phyloP scores from a whole-genome alignment of 1,140 invertebrate species.

The Drosophila navojoa region DNA sequence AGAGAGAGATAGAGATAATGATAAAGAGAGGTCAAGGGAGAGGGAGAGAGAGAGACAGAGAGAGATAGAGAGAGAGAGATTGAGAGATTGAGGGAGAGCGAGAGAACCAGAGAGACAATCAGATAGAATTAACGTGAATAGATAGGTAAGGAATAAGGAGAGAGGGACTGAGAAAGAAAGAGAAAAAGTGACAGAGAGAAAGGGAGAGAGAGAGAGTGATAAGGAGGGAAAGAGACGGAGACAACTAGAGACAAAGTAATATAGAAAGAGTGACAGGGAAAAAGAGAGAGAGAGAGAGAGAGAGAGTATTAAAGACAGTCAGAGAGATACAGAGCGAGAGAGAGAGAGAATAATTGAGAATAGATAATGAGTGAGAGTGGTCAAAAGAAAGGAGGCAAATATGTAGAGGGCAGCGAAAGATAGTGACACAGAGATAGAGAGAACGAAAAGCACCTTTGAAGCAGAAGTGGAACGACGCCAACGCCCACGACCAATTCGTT shows the following conservation, averaged over 20 bases:
- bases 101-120: not conserved
- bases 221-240: too few relatives aligned
- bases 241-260: too few relatives aligned
- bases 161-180: too few relatives aligned
- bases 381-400: too few relatives aligned
- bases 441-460: not conserved
- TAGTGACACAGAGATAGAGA: not conserved
- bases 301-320: not conserved
- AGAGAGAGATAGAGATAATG: not conserved
- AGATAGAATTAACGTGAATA: not conserved
- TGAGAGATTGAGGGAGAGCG: too few relatives aligned
- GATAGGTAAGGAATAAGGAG: too few relatives aligned
- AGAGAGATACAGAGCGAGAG: not conserved
- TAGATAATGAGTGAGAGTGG: too few relatives aligned
- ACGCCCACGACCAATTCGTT: slow-evolving; percentile 4
- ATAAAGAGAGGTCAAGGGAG: too few relatives aligned
- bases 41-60: not conserved
- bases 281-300: too few relatives aligned
- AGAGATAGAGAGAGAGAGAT: not conserved
- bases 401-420: too few relatives aligned
- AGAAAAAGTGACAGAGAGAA: too few relatives aligned
- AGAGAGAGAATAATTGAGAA: not conserved
- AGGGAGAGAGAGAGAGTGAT: too few relatives aligned
- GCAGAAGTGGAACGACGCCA: slow-evolving; percentile 2
- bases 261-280: not conserved